Evolutionary conservation across 2,888 invertebrate genomes (phyloP), one percentile per base, ranked within the genome.

Genomic region (Brachycybe producta): DNA sequence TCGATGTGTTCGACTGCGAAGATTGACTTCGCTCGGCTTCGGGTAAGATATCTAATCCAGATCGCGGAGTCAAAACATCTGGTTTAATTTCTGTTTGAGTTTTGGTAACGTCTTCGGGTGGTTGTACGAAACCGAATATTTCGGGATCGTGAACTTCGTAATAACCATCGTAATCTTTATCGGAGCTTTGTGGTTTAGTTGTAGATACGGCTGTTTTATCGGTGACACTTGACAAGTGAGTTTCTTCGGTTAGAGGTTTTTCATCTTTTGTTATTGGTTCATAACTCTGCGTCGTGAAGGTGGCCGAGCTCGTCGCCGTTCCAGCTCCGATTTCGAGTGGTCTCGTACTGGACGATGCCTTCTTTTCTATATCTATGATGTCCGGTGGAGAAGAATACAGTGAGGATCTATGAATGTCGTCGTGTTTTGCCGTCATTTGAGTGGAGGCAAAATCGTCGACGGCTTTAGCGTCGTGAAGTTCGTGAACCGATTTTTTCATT

Each of bases 81-180:
- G n/a, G n/a, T n/a, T n/a, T n/a, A n/a, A n/a, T n/a, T n/a, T n/a
- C n/a, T n/a, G n/a, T n/a, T n/a, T n/a, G n/a, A n/a, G n/a, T n/a
- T n/a, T n/a, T n/a, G n/a, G n/a, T n/a, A n/a, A n/a, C n/a, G n/a
- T n/a, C n/a, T 8, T 11, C 8, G 19, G 38, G 8, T 8, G 36
- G 35, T 35, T 13, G n/a, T 5, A 23, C 24, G 26, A 36, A 35
- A 4, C 26, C 46, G 26, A 24, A 46, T 1, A 24, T 27, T 2
- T 35, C 28, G 13, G 44, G 45, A 46, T 35, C 35, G 11, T 34
- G 38, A 19, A 26, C 49, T 43, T 52, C 52, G 24, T 52, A 52
- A 26, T 52, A 52, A 21, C 52, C 52, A 13, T 52, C 52, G 34
- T 52, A 52, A 15, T 52, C 52, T 15, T 49, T 39, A 1, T 24